These are phyloP conservation scores for Volucella bombylans DNA, from an alignment of 2,888 invertebrate species.

Conservation along the genomic window DNA sequence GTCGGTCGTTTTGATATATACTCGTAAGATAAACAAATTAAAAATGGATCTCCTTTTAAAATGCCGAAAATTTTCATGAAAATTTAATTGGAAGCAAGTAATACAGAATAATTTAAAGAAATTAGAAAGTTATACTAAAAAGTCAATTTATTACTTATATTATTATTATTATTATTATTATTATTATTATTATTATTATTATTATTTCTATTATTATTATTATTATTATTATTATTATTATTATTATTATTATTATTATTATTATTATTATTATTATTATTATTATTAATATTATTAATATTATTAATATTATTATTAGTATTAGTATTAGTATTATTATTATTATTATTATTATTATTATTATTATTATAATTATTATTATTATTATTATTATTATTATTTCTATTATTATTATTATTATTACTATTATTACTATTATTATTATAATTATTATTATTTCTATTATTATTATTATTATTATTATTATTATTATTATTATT, in stretches of 20 bases:
- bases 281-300: not conserved
- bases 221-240: not conserved
- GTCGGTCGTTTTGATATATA: no score
- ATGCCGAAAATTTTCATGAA: no score
- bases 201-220: not conserved
- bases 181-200: conserved; percentile 1
- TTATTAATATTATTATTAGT: not conserved
- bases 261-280: not conserved
- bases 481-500: conserved; percentile 6
- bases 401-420: no score
- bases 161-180: not conserved
- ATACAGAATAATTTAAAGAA: no score
- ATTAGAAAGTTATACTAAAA: no score
- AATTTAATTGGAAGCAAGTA: no score
- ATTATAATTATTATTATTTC: not conserved
- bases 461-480: conserved; percentile 8
- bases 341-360: no score
- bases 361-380: no score
- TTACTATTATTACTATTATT: no score
- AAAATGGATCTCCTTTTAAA: no score
- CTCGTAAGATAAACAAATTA: no score
- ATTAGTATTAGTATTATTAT: not conserved
- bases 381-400: no score
- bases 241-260: conserved; percentile 3
- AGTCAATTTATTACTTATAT: not conserved